Percentiles rank a stretch among this genome's conserved stretches.
phyloP scores from a whole-genome alignment of 1,140 invertebrate species.

The Pemphigus obesinymphae region DNA sequence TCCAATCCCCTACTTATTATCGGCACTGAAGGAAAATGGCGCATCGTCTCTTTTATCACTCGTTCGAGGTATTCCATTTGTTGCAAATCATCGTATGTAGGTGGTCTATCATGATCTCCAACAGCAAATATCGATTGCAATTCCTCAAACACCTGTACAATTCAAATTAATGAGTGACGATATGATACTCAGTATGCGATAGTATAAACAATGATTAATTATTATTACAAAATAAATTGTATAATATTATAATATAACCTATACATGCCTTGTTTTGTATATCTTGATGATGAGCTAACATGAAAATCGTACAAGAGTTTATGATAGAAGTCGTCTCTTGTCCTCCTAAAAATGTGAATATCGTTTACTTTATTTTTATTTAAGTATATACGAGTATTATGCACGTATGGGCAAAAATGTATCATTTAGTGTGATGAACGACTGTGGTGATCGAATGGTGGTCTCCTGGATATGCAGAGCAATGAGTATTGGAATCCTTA shows the following conservation, averaged over 20 bases:
- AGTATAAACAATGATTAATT: too few relatives aligned
- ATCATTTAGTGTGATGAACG: too few relatives aligned
- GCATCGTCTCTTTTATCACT: slow-evolving; percentile 60
- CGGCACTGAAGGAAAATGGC: slow-evolving; percentile 60
- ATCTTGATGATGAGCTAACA: slow-evolving; percentile 43
- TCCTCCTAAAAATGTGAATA: slow-evolving; percentile 40
- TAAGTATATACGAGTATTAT: too few relatives aligned
- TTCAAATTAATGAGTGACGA: too few relatives aligned
- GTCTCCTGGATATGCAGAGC: too few relatives aligned
- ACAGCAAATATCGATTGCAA: slow-evolving; percentile 54
- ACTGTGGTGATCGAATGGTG: too few relatives aligned
- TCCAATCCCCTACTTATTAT: slow-evolving; percentile 53
- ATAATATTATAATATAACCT: slow-evolving; percentile 46
- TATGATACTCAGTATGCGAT: too few relatives aligned
- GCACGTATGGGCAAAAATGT: too few relatives aligned
- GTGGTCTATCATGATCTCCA: slow-evolving; percentile 44
- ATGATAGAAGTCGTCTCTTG: slow-evolving; percentile 42
- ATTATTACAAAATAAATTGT: too few relatives aligned
- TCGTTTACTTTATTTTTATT: too few relatives aligned
- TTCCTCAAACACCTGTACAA: slow-evolving; percentile 55
- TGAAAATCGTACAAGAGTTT: slow-evolving; percentile 34
- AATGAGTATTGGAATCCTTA: too few relatives aligned
- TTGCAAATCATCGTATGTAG: slow-evolving; percentile 54
- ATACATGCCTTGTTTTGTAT: slow-evolving; percentile 41
- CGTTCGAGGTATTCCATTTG: slow-evolving; percentile 60